These are phyloP conservation scores for Lagria hirta DNA, from an alignment of 2,888 invertebrate species.

Conservation along the genomic window DNA sequence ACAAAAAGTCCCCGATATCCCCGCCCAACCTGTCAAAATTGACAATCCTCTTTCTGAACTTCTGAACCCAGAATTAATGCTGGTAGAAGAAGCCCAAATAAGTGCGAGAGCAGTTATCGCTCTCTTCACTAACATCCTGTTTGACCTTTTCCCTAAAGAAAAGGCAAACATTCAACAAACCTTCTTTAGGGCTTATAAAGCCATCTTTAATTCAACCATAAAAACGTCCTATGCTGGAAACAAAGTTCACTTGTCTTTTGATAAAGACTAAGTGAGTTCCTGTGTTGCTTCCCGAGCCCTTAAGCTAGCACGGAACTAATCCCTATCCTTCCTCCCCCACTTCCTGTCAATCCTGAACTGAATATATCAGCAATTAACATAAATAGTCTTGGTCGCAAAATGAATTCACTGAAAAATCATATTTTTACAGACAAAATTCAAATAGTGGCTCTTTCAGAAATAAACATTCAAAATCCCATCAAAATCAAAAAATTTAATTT, in stretches of 20 bases:
- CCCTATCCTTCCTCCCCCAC: not conserved
- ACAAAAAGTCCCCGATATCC: no score
- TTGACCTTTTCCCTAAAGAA: not conserved
- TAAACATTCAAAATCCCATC: not conserved
- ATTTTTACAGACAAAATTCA: not conserved
- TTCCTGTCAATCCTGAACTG: not conserved
- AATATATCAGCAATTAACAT: not conserved
- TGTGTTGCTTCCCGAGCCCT: no score
- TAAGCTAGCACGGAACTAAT: not conserved
- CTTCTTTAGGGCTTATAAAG: not conserved
- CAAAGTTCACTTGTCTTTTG: conserved; percentile 1
- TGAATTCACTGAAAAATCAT: not conserved
- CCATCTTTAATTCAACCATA: not conserved
- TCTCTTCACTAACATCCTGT: not conserved
- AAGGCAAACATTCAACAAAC: not conserved
- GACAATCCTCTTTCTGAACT: no score
- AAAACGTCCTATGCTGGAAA: not conserved
- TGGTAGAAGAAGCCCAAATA: not conserved
- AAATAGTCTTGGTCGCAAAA: not conserved
- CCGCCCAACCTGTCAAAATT: no score
- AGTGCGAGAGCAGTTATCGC: not conserved
- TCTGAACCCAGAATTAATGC: no score
- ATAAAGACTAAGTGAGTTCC: not conserved
- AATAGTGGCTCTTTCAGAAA: conserved; percentile 1
- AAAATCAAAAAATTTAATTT: not conserved